phyloP scores from a whole-genome alignment of 2,113 vertebrate genomes.

The Sprattus sprattus region DNA sequence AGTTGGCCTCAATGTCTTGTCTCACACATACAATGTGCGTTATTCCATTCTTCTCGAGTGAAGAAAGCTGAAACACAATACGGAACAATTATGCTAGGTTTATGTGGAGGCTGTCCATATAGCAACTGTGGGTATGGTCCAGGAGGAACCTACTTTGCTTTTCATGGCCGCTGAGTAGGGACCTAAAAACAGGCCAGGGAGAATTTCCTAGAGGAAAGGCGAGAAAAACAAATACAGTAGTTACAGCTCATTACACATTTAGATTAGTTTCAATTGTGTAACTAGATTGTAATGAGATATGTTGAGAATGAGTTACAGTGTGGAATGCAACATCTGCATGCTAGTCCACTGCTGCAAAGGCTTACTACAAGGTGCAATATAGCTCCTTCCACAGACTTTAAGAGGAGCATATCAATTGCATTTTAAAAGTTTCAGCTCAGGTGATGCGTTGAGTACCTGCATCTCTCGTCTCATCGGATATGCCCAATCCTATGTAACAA shows the following conservation, averaged over 20 bases:
- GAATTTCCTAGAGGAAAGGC: constrained; percentile 80
- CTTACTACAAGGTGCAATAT: not conserved
- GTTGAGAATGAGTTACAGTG: no score
- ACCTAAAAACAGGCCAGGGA: constrained; percentile 96
- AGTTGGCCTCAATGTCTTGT: constrained; percentile 99
- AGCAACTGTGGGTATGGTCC: not conserved
- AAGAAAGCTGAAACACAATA: constrained; percentile 78
- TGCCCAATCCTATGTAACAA: constrained; percentile 85
- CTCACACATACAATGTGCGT: constrained; percentile 96
- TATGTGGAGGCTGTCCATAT: not conserved
- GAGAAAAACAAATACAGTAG: not conserved
- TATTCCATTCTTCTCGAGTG: constrained; percentile 91
- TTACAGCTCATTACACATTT: not conserved
- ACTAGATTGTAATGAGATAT: no score
- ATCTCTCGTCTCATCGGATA: constrained; percentile 98
- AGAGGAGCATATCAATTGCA: not conserved
- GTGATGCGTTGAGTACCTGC: constrained; percentile 77
- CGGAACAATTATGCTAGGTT: not conserved
- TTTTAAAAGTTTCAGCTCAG: not conserved
- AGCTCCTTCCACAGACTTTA: no score
- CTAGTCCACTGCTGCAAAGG: not conserved
- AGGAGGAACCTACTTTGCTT: constrained; percentile 85
- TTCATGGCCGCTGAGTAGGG: constrained; percentile 99
- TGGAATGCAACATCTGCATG: not conserved
- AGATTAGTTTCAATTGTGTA: no score